These are phyloP conservation scores for Anoncus sp. DNA, from an alignment of 2,888 invertebrate genomes.

Conservation along the genomic window DNA sequence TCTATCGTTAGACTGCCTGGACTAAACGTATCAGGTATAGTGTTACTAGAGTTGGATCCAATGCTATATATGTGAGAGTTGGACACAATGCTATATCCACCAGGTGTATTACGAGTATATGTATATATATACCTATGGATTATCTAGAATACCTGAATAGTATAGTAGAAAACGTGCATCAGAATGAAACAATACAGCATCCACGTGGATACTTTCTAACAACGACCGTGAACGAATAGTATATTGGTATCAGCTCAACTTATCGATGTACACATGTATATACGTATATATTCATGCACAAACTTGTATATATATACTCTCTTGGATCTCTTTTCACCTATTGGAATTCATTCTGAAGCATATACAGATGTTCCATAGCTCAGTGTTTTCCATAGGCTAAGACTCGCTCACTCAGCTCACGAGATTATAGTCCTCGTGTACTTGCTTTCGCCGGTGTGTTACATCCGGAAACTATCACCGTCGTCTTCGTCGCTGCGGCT, in stretches of 20 bases:
- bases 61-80: no score
- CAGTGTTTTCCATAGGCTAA: background rate
- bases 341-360: slow-evolving; percentile 55
- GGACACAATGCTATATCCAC: slow-evolving; percentile 6
- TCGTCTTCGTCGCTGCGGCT: slow-evolving; percentile 9
- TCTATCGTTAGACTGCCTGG: slow-evolving; percentile 1
- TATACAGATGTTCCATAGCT: slow-evolving; percentile 43
- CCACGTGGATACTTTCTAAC: slow-evolving; percentile 61
- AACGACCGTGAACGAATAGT: slow-evolving; percentile 27
- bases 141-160: slow-evolving; percentile 5
- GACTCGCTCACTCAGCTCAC: slow-evolving; percentile 45
- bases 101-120: background rate
- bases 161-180: slow-evolving; percentile 42
- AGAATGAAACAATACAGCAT: slow-evolving; percentile 44
- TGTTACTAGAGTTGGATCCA: slow-evolving; percentile 4
- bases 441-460: slow-evolving; percentile 73
- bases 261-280: background rate
- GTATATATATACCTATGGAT: background rate
- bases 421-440: slow-evolving; percentile 59
- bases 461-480: slow-evolving; percentile 74
- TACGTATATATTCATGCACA: background rate
- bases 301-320: slow-evolving; percentile 1
- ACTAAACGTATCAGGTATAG: background rate
- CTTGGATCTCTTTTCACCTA: slow-evolving; percentile 57
- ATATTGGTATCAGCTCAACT: slow-evolving; percentile 1